phyloP scores from a whole-genome alignment of 1,140 invertebrate genomes.

The Lucilia cuprina region DNA sequence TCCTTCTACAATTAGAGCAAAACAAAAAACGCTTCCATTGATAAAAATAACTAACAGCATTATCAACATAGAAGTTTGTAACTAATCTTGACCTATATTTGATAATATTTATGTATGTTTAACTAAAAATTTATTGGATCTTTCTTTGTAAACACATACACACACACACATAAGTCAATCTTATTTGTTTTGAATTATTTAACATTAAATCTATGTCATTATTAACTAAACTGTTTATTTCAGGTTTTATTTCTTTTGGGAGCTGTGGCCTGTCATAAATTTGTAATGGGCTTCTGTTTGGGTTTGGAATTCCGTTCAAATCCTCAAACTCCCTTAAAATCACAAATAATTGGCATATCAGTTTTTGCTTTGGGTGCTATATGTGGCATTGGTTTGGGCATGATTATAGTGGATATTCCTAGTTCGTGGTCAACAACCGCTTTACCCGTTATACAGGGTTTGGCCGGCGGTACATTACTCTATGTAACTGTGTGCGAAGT shows the following conservation, averaged over 20 bases:
- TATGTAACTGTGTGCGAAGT: slow-evolving; percentile 95
- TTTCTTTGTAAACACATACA: slow-evolving; percentile 34
- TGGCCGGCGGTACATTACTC: slow-evolving; percentile 90
- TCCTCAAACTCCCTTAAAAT: slow-evolving; percentile 60
- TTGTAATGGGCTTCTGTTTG: slow-evolving; percentile 80
- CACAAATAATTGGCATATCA: slow-evolving; percentile 68
- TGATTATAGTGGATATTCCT: slow-evolving; percentile 66
- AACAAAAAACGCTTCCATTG: too few species aligned
- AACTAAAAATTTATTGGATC: neutral
- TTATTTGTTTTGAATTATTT: too few species aligned
- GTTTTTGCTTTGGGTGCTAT: slow-evolving; percentile 74
- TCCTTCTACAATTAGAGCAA: neutral
- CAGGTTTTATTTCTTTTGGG: slow-evolving; percentile 74
- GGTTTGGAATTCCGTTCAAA: slow-evolving; percentile 73
- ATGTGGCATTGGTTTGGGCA: slow-evolving; percentile 71
- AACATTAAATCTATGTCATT: too few species aligned
- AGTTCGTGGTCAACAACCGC: slow-evolving; percentile 62
- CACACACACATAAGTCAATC: neutral
- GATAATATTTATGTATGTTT: neutral
- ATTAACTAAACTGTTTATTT: slow-evolving; percentile 34
- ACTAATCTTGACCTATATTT: neutral
- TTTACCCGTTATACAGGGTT: slow-evolving; percentile 71
- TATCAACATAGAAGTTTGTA: neutral
- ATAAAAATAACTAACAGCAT: neutral
- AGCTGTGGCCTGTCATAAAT: slow-evolving; percentile 78